These are phyloP conservation scores for Amazona vittata DNA, from an alignment of 2,113 vertebrate species.

Conservation along the genomic window DNA sequence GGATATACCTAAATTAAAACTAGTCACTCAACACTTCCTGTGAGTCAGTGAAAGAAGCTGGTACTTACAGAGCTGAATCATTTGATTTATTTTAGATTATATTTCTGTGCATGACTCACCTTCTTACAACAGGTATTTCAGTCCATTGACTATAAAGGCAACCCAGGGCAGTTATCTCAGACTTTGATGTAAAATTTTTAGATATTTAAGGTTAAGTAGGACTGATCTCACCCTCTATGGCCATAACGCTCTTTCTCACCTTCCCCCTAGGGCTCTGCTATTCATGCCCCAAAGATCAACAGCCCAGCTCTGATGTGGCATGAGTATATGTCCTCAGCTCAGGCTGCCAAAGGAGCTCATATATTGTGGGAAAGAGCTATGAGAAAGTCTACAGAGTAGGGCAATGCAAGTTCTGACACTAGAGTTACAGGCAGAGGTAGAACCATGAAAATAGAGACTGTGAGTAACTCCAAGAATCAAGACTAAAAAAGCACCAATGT, in stretches of 20 bases:
- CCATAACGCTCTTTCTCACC: background rate
- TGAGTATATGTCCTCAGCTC: background rate
- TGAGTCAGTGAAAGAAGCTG: background rate
- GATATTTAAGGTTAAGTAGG: background rate
- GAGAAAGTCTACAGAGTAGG: background rate
- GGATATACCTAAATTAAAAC: background rate
- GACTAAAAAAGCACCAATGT: background rate
- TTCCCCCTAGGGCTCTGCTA: background rate
- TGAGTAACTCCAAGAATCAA: background rate
- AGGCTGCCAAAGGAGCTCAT: background rate
- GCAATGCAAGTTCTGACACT: background rate
- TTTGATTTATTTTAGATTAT: background rate
- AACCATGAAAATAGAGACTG: background rate
- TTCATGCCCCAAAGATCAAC: background rate
- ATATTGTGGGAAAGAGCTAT: background rate
- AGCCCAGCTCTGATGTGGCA: background rate
- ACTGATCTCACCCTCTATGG: background rate
- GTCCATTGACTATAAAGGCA: background rate
- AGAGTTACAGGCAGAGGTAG: background rate
- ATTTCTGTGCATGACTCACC: background rate
- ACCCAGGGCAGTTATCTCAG: background rate
- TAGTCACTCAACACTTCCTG: background rate
- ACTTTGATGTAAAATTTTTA: background rate
- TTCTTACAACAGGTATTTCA: constrained; percentile 3
- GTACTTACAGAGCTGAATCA: background rate